Percentiles rank a stretch among this genome's conserved stretches.
phyloP scores from a whole-genome alignment of 2,888 invertebrate species.

The Philereme transversata region DNA sequence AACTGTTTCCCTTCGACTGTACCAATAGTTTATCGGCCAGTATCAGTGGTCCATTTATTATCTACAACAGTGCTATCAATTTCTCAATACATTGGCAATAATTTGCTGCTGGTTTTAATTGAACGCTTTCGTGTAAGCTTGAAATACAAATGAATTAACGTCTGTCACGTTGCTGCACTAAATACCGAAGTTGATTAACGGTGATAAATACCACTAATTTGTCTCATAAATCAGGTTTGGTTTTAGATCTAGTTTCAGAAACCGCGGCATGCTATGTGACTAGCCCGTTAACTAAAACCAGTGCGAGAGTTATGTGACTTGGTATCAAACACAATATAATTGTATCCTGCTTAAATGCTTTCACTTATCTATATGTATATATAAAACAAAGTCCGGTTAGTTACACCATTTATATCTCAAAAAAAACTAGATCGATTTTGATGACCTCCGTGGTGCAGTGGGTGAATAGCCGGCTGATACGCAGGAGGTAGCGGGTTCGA shows the following conservation, averaged over 20 bases:
- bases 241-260: neutral
- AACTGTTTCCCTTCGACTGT: constrained; percentile 4
- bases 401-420: too few relatives aligned
- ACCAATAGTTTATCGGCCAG: constrained; percentile 24
- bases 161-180: constrained; percentile 42
- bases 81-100: constrained; percentile 22
- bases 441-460: too few relatives aligned
- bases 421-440: too few relatives aligned
- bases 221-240: constrained; percentile 22
- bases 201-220: constrained; percentile 29
- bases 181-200: constrained; percentile 46
- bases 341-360: too few relatives aligned
- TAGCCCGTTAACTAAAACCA: too few relatives aligned
- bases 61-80: constrained; percentile 19
- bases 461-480: too few relatives aligned
- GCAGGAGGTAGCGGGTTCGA: too few relatives aligned
- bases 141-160: constrained; percentile 34
- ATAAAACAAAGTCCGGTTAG: too few relatives aligned
- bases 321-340: too few relatives aligned
- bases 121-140: constrained; percentile 27
- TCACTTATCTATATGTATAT: too few relatives aligned
- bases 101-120: constrained; percentile 17
- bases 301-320: too few relatives aligned
- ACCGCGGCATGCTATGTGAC: neutral
- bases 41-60: constrained; percentile 25